Percentiles rank a stretch among this genome's conserved stretches.
phyloP scores from a whole-genome alignment of 2,797 vertebrate species.

The Syndactyla subalaris region DNA sequence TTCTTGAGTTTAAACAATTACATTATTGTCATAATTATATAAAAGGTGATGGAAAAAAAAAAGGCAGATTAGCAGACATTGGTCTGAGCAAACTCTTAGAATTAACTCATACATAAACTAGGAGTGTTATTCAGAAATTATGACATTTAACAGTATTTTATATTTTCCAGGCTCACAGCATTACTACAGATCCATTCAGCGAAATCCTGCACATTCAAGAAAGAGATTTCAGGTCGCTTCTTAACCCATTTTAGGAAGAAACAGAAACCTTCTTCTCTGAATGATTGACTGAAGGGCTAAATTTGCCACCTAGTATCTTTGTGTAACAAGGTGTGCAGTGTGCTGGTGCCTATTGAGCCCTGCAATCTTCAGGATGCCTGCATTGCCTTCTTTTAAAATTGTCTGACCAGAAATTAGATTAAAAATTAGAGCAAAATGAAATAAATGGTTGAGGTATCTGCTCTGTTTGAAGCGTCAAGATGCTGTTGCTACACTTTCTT shows the following conservation, averaged over 20 bases:
- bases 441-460: not conserved
- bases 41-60: not conserved
- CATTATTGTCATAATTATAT: not conserved
- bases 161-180: conserved; percentile 76
- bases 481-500: not conserved
- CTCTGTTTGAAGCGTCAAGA: not conserved
- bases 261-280: not conserved
- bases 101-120: not conserved
- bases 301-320: not conserved
- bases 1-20: not conserved
- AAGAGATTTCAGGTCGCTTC: conserved; percentile 77
- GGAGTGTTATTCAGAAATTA: not conserved
- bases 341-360: not conserved
- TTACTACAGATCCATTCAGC: conserved; percentile 73
- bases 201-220: conserved; percentile 61
- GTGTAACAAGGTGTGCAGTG: not conserved
- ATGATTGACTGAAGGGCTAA: not conserved
- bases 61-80: not conserved
- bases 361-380: not conserved
- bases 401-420: not conserved
- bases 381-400: not conserved
- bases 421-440: not conserved
- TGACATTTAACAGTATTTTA: not conserved
- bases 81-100: not conserved
- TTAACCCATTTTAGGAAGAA: conserved; percentile 19